Conservation (phyloP, 2,113 vertebrate genomes). For the Hymenochirus boettgeri region DNA sequence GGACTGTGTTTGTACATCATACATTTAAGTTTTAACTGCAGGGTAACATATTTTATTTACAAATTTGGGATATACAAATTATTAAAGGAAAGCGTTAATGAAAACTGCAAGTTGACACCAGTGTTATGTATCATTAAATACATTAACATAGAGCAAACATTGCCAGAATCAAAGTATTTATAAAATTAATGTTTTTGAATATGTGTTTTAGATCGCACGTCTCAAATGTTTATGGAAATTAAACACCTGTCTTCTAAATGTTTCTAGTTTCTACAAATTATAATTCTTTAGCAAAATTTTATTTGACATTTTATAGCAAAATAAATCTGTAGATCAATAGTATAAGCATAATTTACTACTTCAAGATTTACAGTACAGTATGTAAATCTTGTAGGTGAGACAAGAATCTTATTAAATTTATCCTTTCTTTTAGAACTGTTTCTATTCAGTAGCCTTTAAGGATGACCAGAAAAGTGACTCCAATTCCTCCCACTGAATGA, state of each 20-base stretch:
- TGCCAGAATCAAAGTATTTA: conserved; percentile 8
- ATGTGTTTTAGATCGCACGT: background rate
- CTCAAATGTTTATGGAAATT: conserved; percentile 1
- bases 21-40: conserved; percentile 14
- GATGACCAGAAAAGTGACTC: too few species aligned
- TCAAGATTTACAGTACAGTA: too few species aligned
- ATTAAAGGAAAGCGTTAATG: conserved; percentile 8
- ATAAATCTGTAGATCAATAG: too few species aligned
- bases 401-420: too few species aligned
- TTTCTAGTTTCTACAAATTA: background rate
- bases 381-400: too few species aligned
- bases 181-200: conserved; percentile 12
- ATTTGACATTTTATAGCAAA: background rate
- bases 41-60: conserved; percentile 26
- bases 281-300: background rate
- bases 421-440: too few species aligned
- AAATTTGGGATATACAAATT: conserved; percentile 12
- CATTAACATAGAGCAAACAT: conserved; percentile 14
- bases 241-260: background rate
- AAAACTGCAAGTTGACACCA: conserved; percentile 21
- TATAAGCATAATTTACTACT: too few species aligned
- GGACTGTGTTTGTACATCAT: background rate
- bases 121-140: conserved; percentile 4
- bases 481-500: too few species aligned
- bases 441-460: too few species aligned